phyloP scores from a whole-genome alignment of 2,888 invertebrate genomes.

The Archips xylosteana region DNA sequence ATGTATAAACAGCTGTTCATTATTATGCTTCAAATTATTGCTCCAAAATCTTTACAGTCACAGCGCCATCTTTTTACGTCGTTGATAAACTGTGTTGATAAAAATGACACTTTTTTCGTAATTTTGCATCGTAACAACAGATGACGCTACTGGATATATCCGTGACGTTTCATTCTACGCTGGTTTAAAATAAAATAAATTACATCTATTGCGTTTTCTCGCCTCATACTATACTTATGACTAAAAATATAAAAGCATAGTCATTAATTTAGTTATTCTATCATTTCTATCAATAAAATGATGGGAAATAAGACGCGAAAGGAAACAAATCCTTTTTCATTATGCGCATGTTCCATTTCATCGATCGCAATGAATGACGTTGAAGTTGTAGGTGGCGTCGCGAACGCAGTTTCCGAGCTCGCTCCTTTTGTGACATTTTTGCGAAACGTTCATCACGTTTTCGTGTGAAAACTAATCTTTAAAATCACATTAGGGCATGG shows the following conservation, averaged over 20 bases:
- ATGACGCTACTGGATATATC: not conserved
- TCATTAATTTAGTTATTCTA: not conserved
- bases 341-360: conserved; percentile 70
- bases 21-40: too few species aligned
- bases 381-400: conserved; percentile 65
- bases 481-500: conserved; percentile 81
- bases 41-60: too few species aligned
- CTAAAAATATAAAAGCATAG: too few species aligned
- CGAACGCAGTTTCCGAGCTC: conserved; percentile 54
- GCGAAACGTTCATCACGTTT: conserved; percentile 73
- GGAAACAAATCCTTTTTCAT: not conserved
- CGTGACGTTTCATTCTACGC: conserved; percentile 17
- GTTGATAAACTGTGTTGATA: too few species aligned
- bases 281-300: not conserved
- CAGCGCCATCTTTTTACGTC: conserved; percentile 1
- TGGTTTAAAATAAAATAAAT: not conserved
- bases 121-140: not conserved
- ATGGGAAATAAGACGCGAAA: not conserved
- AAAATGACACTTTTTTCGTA: not conserved
- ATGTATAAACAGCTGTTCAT: too few species aligned
- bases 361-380: conserved; percentile 55
- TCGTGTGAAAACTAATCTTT: conserved; percentile 65
- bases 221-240: not conserved
- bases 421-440: conserved; percentile 78
- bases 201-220: not conserved